phyloP scores from a whole-genome alignment of 2,888 invertebrate species.

The Tetheella fluctuosa region DNA sequence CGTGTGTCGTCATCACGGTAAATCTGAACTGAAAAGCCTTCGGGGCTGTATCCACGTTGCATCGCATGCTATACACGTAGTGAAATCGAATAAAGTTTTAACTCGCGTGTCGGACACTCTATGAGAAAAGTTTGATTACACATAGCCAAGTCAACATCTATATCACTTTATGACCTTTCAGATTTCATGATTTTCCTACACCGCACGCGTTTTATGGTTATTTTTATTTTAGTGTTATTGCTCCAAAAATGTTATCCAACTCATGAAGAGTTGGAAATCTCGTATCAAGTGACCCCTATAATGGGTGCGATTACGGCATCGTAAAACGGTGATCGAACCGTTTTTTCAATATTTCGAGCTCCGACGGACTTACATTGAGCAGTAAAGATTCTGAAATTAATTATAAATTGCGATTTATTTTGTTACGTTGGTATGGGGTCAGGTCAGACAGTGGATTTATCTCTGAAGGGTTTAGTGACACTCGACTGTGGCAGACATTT shows the following conservation, averaged over 20 bases:
- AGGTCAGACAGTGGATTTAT: conserved; percentile 1
- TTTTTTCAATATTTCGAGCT: conserved; percentile 52
- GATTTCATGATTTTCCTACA: conserved; percentile 55
- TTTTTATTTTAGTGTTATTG: conserved; percentile 76
- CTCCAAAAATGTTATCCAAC: conserved; percentile 62
- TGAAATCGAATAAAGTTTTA: conserved; percentile 38
- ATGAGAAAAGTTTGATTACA: conserved; percentile 44
- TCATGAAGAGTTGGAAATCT: conserved; percentile 51
- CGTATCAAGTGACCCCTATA: conserved; percentile 66
- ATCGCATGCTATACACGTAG: conserved; percentile 20
- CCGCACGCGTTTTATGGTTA: conserved; percentile 57
- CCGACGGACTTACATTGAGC: conserved; percentile 26
- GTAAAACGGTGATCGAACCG: conserved; percentile 66
- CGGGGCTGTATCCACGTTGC: conserved; percentile 24
- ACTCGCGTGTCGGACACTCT: conserved; percentile 26
- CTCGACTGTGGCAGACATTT: conserved; percentile 1
- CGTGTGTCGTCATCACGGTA: background rate
- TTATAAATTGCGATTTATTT: conserved; percentile 49
- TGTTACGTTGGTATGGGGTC: conserved; percentile 19
- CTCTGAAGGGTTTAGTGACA: conserved; percentile 1
- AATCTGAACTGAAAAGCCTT: conserved; percentile 2
- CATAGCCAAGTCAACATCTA: conserved; percentile 27
- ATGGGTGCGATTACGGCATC: conserved; percentile 62
- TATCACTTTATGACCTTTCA: conserved; percentile 35
- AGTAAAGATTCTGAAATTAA: conserved; percentile 50